phyloP scores from a whole-genome alignment of 2,888 invertebrate species.

The Leucophenga montana region DNA sequence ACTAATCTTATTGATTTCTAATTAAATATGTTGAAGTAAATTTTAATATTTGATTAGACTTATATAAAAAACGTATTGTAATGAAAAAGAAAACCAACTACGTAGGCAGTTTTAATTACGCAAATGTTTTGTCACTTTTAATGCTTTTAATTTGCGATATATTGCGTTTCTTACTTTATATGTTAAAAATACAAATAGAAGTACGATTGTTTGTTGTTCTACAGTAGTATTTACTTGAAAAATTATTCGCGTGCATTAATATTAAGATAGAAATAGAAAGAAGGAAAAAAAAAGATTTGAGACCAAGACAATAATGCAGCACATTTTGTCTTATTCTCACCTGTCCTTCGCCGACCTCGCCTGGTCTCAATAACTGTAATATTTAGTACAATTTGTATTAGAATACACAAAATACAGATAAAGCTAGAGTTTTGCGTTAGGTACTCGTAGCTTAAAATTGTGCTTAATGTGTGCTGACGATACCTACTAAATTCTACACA shows the following conservation, averaged over 20 bases:
- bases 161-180: constrained; percentile 2
- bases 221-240: constrained; percentile 1
- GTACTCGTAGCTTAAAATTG: no score
- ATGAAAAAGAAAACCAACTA: background rate
- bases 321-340: constrained; percentile 72
- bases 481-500: no score
- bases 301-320: constrained; percentile 11
- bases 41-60: no score
- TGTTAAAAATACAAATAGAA: constrained; percentile 7
- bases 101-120: constrained; percentile 3
- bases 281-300: constrained; percentile 5
- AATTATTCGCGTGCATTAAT: constrained; percentile 11
- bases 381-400: constrained; percentile 39
- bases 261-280: background rate
- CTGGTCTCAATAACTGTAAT: constrained; percentile 80
- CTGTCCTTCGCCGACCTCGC: constrained; percentile 83
- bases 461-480: no score
- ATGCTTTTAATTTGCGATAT: constrained; percentile 32
- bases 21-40: no score
- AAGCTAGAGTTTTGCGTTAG: background rate
- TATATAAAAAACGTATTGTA: background rate
- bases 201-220: background rate
- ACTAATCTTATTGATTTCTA: no score
- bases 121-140: constrained; percentile 38
- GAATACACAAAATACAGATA: constrained; percentile 24